Percentiles rank a stretch among this genome's conserved stretches.
These are phyloP conservation scores for Lynx canadensis DNA, from an alignment of 2,113 vertebrate species.

Conservation along the genomic window DNA sequence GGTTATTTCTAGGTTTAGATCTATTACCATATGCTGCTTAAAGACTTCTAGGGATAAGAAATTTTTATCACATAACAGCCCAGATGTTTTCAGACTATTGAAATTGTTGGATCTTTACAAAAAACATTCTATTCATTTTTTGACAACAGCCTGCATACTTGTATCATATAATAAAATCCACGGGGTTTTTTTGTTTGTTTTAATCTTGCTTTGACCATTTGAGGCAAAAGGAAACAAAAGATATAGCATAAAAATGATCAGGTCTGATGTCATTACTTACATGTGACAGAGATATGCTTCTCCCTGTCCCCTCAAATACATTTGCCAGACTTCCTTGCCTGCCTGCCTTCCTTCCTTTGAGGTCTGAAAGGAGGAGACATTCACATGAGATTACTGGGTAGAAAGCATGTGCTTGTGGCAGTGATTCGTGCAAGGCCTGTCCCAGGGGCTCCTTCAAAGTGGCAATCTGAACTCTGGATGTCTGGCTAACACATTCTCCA, in stretches of 20 bases:
- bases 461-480: background rate
- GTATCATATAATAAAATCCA: background rate
- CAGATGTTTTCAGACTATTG: background rate
- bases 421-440: background rate
- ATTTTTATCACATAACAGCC: background rate
- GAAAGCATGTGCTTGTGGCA: background rate
- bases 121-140: background rate
- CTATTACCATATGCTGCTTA: background rate
- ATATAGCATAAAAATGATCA: background rate
- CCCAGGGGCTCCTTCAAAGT: background rate
- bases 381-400: background rate
- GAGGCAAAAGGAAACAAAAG: background rate
- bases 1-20: background rate
- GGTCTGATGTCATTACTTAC: background rate
- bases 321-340: background rate
- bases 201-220: background rate
- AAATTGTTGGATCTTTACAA: background rate
- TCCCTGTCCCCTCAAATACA: background rate
- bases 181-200: background rate
- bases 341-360: background rate
- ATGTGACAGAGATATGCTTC: background rate
- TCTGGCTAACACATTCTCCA: background rate
- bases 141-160: fast-evolving
- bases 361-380: background rate
- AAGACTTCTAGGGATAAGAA: background rate